Conservation (phyloP, 2,888 invertebrate species). For the Bombylius discolor region DNA sequence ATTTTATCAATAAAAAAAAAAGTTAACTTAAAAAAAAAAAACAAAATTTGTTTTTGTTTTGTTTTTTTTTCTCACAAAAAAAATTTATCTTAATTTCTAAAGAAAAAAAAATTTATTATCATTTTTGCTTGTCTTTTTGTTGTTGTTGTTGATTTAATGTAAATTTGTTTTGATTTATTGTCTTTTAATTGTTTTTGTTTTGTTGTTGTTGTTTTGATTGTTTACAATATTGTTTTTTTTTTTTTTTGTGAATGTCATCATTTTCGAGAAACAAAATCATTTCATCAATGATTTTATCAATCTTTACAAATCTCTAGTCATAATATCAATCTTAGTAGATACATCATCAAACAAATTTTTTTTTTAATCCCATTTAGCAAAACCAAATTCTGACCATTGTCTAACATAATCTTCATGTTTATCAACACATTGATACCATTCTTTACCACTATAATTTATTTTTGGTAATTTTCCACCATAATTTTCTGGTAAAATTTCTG, state of each 20-base stretch:
- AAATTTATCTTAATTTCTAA: too few relatives aligned
- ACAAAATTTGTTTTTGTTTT: too few relatives aligned
- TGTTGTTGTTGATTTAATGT: too few relatives aligned
- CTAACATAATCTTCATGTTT: constrained; percentile 50
- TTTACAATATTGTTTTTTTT: not conserved
- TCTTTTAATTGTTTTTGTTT: too few relatives aligned
- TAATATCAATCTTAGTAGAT: not conserved
- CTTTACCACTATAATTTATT: constrained; percentile 61
- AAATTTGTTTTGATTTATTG: too few relatives aligned
- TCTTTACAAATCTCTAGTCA: not conserved
- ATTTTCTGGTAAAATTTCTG: constrained; percentile 56
- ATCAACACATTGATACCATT: constrained; percentile 63
- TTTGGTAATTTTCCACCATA: constrained; percentile 62
- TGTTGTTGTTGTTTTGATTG: not conserved
- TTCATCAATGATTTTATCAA: not conserved
- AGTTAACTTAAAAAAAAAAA: too few relatives aligned
- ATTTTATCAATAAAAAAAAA: too few relatives aligned
- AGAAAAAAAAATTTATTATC: too few relatives aligned
- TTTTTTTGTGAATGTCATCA: too few relatives aligned
- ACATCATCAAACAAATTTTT: not conserved
- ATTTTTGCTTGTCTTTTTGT: too few relatives aligned
- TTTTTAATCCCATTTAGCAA: not conserved
- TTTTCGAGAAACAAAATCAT: not conserved
- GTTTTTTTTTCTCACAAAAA: too few relatives aligned
- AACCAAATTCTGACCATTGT: constrained; percentile 56